These are phyloP conservation scores for Papilio helenus DNA, from an alignment of 1,140 invertebrate species.

Conservation along the genomic window DNA sequence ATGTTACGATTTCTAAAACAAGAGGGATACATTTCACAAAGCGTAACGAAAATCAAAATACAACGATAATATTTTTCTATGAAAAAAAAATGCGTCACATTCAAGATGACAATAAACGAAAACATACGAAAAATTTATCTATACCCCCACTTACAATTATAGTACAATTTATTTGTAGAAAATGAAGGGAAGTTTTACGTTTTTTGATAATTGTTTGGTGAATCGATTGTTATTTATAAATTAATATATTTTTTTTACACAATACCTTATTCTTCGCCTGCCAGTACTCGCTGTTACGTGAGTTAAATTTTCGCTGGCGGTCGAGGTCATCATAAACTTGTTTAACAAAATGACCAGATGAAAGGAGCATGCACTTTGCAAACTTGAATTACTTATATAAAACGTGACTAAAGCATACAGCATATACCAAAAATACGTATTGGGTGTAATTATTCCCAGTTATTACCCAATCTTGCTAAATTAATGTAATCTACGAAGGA, in stretches of 20 bases:
- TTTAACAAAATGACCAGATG: background rate
- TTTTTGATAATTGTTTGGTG: background rate
- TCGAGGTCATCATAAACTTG: constrained; percentile 1
- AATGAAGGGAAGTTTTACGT: background rate
- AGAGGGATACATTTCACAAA: background rate
- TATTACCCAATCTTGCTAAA: no score
- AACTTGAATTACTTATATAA: background rate
- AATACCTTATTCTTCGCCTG: no score
- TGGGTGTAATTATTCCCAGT: no score
- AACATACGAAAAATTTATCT: background rate
- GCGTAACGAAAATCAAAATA: background rate
- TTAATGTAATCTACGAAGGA: background rate
- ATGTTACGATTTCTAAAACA: background rate
- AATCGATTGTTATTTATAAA: background rate
- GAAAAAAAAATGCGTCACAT: background rate
- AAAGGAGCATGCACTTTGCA: background rate
- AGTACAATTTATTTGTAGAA: background rate
- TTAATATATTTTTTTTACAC: background rate
- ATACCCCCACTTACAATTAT: background rate
- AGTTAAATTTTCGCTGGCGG: background rate
- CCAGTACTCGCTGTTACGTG: background rate
- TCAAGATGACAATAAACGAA: background rate
- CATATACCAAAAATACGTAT: background rate
- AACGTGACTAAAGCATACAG: background rate
- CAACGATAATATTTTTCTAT: constrained; percentile 1